Percentiles rank a stretch among this genome's conserved stretches.
These are phyloP conservation scores for Caenorhabditis sp. DNA, from an alignment of 2,888 invertebrate genomes.

Conservation along the genomic window DNA sequence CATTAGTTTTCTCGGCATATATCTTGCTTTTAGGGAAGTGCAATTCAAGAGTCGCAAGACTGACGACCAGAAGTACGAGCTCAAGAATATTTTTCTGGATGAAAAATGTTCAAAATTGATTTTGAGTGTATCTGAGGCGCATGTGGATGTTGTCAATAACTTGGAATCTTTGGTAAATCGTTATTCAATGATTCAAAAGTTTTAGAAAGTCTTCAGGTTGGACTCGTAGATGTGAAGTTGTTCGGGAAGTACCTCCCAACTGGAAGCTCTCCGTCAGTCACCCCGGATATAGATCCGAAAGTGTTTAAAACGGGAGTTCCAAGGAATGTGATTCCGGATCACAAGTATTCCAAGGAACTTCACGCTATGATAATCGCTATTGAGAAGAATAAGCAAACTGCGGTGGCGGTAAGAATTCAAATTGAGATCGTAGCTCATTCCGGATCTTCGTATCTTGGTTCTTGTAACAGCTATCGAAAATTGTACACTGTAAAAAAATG, in stretches of 20 bases:
- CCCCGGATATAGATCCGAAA: slow-evolving; percentile 12
- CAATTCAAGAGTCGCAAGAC: slow-evolving; percentile 63
- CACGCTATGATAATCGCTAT: slow-evolving; percentile 63
- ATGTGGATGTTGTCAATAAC: slow-evolving; percentile 63
- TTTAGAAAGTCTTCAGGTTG: slow-evolving; percentile 58
- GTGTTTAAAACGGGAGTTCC: slow-evolving; percentile 43
- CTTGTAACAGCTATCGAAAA: no score
- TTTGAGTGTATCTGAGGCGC: slow-evolving; percentile 56
- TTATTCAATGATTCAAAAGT: neutral
- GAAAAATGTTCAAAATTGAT: slow-evolving; percentile 61
- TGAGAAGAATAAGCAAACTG: slow-evolving; percentile 69
- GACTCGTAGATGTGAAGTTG: slow-evolving; percentile 69
- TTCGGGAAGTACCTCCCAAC: slow-evolving; percentile 68
- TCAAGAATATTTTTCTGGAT: slow-evolving; percentile 75
- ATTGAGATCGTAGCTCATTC: no score
- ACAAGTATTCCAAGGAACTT: slow-evolving; percentile 70
- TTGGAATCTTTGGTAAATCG: slow-evolving; percentile 58
- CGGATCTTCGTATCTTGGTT: no score
- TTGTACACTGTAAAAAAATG: no score
- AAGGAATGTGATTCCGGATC: slow-evolving; percentile 47
- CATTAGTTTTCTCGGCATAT: neutral
- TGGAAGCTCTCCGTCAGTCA: slow-evolving; percentile 20
- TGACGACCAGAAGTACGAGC: slow-evolving; percentile 67
- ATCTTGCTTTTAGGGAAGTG: slow-evolving; percentile 40
- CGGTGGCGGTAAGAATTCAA: slow-evolving; percentile 58